These are phyloP conservation scores for Andricus curvator DNA, from an alignment of 2,888 invertebrate genomes.

Conservation along the genomic window DNA sequence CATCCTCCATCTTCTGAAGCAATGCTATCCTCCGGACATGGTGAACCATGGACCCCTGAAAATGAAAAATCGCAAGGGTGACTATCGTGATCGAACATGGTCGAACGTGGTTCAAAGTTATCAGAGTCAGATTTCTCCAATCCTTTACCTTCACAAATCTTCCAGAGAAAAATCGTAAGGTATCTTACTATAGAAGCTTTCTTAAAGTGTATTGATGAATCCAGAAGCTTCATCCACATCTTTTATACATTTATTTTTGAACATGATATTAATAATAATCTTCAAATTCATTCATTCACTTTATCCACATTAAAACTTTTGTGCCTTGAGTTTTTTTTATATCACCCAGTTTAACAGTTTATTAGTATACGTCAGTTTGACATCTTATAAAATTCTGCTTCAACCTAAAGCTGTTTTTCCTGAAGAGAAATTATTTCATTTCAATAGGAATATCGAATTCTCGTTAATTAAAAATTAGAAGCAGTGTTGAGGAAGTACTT, in stretches of 20 bases:
- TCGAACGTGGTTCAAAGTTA: slow-evolving; percentile 33
- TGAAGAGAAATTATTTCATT: too few relatives aligned
- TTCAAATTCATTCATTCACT: too few relatives aligned
- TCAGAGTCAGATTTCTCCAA: not conserved
- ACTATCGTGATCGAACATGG: slow-evolving; percentile 30
- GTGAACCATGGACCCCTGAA: slow-evolving; percentile 49
- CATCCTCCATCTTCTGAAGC: slow-evolving; percentile 68
- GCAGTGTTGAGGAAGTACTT: too few relatives aligned
- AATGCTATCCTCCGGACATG: slow-evolving; percentile 72
- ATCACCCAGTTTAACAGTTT: too few relatives aligned
- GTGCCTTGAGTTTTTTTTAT: too few relatives aligned
- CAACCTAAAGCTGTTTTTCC: too few relatives aligned
- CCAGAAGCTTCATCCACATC: not conserved
- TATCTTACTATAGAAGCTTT: not conserved
- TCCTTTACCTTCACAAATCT: not conserved
- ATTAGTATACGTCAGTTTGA: too few relatives aligned
- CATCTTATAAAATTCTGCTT: too few relatives aligned
- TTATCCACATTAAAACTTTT: too few relatives aligned
- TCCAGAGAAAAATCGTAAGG: not conserved
- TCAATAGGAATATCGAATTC: too few relatives aligned
- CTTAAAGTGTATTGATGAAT: not conserved
- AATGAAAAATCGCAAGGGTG: slow-evolving; percentile 29
- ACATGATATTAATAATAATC: too few relatives aligned
- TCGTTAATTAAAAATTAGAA: too few relatives aligned
- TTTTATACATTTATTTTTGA: not conserved